Percentiles rank a stretch among this genome's conserved stretches.
These are phyloP conservation scores for Myodes glareolus DNA, from an alignment of 2,113 vertebrate genomes.

Conservation along the genomic window DNA sequence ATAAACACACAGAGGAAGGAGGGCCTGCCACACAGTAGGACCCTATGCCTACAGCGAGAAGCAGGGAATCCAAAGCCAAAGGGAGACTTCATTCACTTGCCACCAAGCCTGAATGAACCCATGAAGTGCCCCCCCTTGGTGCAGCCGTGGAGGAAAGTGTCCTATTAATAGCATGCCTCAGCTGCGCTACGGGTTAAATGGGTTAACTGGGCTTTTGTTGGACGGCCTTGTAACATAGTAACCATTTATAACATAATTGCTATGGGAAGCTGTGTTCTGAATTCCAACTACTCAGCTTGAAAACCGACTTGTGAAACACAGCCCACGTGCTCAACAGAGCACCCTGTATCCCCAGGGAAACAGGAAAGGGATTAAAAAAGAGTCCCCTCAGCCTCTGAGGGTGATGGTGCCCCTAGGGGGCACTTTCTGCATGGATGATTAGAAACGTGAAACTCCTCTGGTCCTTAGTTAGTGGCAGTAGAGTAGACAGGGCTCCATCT, in stretches of 20 bases:
- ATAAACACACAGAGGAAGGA: neutral
- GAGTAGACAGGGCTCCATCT: neutral
- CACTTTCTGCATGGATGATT: neutral
- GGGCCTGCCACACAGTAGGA: neutral
- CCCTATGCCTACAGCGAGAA: neutral
- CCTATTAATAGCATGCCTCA: constrained; percentile 58
- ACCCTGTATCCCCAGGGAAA: neutral
- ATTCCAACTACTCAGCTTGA: constrained; percentile 60
- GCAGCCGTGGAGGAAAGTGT: neutral
- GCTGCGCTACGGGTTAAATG: constrained; percentile 72
- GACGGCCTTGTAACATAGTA: constrained; percentile 67
- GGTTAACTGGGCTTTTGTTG: constrained; percentile 76
- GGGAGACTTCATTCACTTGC: neutral
- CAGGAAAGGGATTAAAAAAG: neutral
- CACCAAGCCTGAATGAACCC: constrained; percentile 49
- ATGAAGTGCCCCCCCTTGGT: neutral
- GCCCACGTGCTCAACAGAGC: neutral
- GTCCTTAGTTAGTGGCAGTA: neutral
- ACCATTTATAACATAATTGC: constrained; percentile 78
- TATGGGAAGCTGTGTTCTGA: constrained; percentile 51
- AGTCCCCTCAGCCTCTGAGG: neutral
- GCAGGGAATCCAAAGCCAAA: neutral
- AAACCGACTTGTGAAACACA: constrained; percentile 26
- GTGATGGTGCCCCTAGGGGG: neutral
- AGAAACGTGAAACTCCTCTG: neutral